Percentiles rank a stretch among this genome's conserved stretches.
These are phyloP conservation scores for Pyxicephalus adspersus DNA, from an alignment of 2,113 vertebrate species.

Conservation along the genomic window DNA sequence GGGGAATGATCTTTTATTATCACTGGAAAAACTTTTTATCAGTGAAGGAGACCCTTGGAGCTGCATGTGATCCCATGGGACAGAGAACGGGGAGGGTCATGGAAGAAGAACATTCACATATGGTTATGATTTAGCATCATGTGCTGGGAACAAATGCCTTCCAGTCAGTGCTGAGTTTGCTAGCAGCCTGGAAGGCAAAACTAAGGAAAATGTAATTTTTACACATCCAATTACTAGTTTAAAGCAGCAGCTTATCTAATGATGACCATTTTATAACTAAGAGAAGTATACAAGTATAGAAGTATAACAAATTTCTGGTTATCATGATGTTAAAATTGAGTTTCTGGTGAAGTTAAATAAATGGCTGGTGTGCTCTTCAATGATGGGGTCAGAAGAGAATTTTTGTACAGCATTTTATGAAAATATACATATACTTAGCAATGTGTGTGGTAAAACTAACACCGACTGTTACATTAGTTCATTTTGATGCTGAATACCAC, in stretches of 20 bases:
- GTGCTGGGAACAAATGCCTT: conserved; percentile 17
- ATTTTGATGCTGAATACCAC: too few species aligned
- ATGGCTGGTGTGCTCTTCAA: too few species aligned
- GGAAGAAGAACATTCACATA: conserved; percentile 5
- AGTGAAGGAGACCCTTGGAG: neutral
- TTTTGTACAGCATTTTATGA: too few species aligned
- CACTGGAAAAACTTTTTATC: neutral
- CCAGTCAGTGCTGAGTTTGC: neutral
- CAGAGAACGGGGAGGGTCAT: neutral
- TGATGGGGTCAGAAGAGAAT: too few species aligned
- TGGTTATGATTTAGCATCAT: conserved; percentile 14
- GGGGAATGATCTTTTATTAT: neutral
- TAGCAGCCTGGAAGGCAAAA: neutral
- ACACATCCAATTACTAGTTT: neutral
- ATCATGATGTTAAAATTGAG: too few species aligned
- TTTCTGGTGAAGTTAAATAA: too few species aligned
- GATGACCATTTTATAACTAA: too few species aligned
- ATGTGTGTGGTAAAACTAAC: too few species aligned
- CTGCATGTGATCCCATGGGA: neutral
- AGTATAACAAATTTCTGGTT: too few species aligned
- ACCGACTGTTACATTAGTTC: too few species aligned
- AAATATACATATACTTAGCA: too few species aligned
- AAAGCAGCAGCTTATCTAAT: neutral
- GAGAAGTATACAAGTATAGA: too few species aligned
- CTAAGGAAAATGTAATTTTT: neutral